phyloP scores from a whole-genome alignment of 2,113 vertebrate species.

The Lophochroa leadbeateri region DNA sequence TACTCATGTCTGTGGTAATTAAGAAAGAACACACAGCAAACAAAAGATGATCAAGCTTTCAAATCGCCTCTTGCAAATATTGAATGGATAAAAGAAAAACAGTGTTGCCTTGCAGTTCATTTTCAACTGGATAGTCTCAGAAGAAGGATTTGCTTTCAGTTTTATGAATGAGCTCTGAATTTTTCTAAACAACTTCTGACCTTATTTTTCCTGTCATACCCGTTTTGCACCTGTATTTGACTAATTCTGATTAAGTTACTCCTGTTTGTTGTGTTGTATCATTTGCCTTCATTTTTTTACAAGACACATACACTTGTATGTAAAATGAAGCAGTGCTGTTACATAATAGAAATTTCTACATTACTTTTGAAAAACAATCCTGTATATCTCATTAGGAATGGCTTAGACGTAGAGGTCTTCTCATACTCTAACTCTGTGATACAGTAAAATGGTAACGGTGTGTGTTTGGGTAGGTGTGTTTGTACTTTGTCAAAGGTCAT shows the following conservation, averaged over 20 bases:
- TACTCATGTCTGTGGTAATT: neutral
- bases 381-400: neutral
- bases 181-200: neutral
- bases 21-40: neutral
- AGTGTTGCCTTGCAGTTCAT: neutral
- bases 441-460: neutral
- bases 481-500: neutral
- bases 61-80: neutral
- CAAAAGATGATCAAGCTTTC: neutral
- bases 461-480: conserved; percentile 15
- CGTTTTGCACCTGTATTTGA: neutral
- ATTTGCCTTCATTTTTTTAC: neutral
- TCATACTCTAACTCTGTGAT: neutral
- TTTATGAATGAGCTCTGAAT: conserved; percentile 9
- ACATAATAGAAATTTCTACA: neutral
- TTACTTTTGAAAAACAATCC: neutral
- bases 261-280: neutral
- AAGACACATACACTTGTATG: neutral
- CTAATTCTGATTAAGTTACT: neutral
- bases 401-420: neutral
- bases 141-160: neutral
- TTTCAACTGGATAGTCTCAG: neutral
- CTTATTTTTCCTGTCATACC: neutral
- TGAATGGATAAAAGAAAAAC: neutral
- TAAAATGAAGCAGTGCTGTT: neutral